phyloP scores from a whole-genome alignment of 2,797 vertebrate species.

The Spinus pinus region DNA sequence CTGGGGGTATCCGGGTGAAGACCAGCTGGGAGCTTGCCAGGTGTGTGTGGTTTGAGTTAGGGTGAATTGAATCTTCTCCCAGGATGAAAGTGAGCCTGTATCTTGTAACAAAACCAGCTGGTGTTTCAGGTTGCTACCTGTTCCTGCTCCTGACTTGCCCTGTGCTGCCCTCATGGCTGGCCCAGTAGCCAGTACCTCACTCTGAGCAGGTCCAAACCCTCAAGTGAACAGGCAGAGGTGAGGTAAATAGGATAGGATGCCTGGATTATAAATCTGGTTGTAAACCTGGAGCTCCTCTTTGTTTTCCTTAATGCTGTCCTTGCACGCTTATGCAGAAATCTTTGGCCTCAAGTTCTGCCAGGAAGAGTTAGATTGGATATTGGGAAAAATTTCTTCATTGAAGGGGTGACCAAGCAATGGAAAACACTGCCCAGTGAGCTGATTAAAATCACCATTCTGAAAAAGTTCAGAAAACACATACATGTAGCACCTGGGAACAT shows the following conservation, averaged over 20 bases:
- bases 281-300: background rate
- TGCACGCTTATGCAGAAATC: background rate
- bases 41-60: background rate
- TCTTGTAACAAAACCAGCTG: background rate
- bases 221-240: background rate
- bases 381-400: background rate
- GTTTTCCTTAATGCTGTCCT: background rate
- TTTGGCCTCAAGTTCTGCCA: background rate
- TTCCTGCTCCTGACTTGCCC: background rate
- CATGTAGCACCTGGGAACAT: background rate
- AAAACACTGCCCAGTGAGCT: background rate
- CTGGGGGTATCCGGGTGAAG: conserved; percentile 12
- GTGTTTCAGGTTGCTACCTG: conserved; percentile 27
- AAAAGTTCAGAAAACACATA: background rate
- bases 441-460: background rate
- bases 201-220: background rate
- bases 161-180: background rate
- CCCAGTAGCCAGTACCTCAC: background rate
- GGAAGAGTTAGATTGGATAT: background rate
- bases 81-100: conserved; percentile 25
- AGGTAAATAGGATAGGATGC: background rate
- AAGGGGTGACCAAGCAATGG: background rate
- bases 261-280: background rate
- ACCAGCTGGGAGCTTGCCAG: conserved; percentile 23
- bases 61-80: background rate